phyloP scores from a whole-genome alignment of 2,797 vertebrate genomes.

The Enteromius thamalakanensis region DNA sequence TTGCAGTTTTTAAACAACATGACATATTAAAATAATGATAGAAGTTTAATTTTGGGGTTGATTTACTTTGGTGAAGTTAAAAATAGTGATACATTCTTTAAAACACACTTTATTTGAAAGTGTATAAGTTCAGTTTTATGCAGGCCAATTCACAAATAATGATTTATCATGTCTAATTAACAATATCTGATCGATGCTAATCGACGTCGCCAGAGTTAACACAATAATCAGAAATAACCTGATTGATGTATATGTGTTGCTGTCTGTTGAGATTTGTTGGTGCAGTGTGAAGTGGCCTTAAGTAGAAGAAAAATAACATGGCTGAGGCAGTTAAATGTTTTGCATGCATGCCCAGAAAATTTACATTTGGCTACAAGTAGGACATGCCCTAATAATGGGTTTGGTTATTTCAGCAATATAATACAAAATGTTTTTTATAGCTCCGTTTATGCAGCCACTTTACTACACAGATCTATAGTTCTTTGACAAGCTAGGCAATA shows the following conservation, averaged over 20 bases:
- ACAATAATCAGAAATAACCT: neutral
- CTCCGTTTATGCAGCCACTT: too few relatives aligned
- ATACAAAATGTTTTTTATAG: neutral
- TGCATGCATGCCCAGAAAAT: neutral
- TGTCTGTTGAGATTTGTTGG: neutral
- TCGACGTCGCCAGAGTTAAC: neutral
- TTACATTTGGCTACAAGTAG: neutral
- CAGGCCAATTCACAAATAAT: neutral
- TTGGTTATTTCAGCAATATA: neutral
- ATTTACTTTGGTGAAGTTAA: too few relatives aligned
- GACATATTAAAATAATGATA: too few relatives aligned
- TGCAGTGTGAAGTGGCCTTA: neutral
- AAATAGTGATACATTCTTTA: too few relatives aligned
- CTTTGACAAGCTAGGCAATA: too few relatives aligned
- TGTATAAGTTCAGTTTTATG: neutral
- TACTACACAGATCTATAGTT: too few relatives aligned
- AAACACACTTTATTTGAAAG: neutral
- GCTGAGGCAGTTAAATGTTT: neutral
- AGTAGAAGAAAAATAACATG: neutral
- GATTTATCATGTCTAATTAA: too few relatives aligned
- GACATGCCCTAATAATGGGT: neutral
- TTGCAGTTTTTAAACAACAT: too few relatives aligned
- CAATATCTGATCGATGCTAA: too few relatives aligned
- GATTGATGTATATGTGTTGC: neutral
- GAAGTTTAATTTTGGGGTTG: too few relatives aligned